Percentiles rank a stretch among this genome's conserved stretches.
These are phyloP conservation scores for Ferdinandea cuprea DNA, from an alignment of 2,888 invertebrate species.

Conservation along the genomic window DNA sequence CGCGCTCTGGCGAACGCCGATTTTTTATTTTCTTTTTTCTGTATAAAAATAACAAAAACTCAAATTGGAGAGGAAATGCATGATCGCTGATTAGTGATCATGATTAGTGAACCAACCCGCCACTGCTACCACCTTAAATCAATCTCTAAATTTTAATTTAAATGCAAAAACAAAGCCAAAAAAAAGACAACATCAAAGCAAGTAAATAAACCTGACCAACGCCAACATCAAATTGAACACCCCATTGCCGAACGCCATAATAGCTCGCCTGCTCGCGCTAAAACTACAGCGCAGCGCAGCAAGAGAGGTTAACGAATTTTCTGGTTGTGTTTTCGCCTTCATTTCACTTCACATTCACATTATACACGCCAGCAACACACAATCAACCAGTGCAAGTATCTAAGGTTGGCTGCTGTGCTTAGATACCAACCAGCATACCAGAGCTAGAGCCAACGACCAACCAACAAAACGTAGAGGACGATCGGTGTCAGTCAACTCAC, in stretches of 20 bases:
- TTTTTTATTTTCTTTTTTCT: not conserved
- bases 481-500: slow-evolving; percentile 73
- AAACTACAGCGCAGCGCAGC: no score
- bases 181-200: not conserved
- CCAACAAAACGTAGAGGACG: slow-evolving; percentile 70
- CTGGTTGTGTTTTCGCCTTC: slow-evolving; percentile 62
- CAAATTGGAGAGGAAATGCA: no score
- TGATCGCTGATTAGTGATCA: no score
- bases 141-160: not conserved
- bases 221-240: slow-evolving; percentile 54
- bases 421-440: slow-evolving; percentile 70
- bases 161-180: not conserved
- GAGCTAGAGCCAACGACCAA: slow-evolving; percentile 43
- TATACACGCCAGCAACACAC: slow-evolving; percentile 23
- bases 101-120: not conserved
- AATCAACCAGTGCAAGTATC: slow-evolving; percentile 55
- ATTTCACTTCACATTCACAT: slow-evolving; percentile 55
- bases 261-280: not conserved
- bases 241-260: slow-evolving; percentile 11
- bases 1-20: slow-evolving; percentile 2
- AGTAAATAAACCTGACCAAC: slow-evolving; percentile 66
- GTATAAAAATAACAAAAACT: not conserved
- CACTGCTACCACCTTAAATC: not conserved
- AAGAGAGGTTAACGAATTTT: slow-evolving; percentile 62
- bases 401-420: slow-evolving; percentile 42